phyloP scores from a whole-genome alignment of 1,140 invertebrate genomes.

The Formica selysi region DNA sequence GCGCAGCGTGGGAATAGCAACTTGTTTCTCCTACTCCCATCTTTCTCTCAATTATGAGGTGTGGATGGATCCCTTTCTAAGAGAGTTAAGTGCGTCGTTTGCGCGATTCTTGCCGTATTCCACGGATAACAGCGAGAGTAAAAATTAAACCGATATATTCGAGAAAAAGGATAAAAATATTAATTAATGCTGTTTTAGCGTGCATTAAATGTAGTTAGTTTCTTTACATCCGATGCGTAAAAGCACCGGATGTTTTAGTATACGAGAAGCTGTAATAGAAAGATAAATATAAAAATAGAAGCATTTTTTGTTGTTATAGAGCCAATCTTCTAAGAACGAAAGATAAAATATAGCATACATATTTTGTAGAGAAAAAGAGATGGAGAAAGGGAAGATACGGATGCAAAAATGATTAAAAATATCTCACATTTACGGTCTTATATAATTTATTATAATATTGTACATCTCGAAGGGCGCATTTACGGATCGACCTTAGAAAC shows the following conservation, averaged over 20 bases:
- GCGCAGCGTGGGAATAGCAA: slow-evolving; percentile 77
- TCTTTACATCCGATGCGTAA: background rate
- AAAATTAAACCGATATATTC: background rate
- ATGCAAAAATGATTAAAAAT: slow-evolving; percentile 1
- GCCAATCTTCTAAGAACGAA: too few species aligned
- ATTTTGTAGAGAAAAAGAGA: too few species aligned
- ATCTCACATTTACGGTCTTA: background rate
- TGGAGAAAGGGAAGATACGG: too few species aligned
- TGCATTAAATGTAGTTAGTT: background rate
- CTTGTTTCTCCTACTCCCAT: slow-evolving; percentile 76
- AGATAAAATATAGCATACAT: too few species aligned
- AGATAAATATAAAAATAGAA: too few species aligned
- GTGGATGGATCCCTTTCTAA: slow-evolving; percentile 59
- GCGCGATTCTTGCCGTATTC: background rate
- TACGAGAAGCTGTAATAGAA: too few species aligned
- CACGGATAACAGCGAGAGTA: background rate
- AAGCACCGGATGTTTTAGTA: too few species aligned
- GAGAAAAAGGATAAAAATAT: background rate
- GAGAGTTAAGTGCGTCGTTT: slow-evolving; percentile 31
- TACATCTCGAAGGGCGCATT: background rate
- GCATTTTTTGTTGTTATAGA: too few species aligned
- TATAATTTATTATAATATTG: background rate
- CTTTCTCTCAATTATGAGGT: slow-evolving; percentile 50
- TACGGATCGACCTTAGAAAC: slow-evolving; percentile 3
- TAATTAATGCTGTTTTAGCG: background rate